Evolutionary conservation across 2,888 invertebrate species (phyloP).

Genomic region (Encarsia formosa): DNA sequence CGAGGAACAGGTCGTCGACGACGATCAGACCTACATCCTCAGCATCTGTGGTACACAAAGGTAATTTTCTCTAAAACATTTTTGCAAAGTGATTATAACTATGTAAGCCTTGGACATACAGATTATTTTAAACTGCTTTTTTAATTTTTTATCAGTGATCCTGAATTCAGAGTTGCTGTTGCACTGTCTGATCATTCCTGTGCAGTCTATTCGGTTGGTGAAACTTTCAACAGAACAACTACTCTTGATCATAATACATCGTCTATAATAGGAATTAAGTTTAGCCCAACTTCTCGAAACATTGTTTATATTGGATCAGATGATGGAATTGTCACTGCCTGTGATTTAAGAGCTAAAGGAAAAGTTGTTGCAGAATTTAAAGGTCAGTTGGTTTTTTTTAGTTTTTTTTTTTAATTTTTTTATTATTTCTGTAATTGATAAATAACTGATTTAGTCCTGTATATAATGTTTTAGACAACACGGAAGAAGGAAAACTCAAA

Average conservation of each 20-base stretch:
- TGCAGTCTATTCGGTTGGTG: constrained; percentile 53
- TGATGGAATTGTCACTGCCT: constrained; percentile 59
- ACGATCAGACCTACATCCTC: constrained; percentile 57
- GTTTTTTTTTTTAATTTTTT: constrained; percentile 1
- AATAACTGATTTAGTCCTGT: no score
- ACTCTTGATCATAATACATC: constrained; percentile 53
- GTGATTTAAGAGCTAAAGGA: constrained; percentile 60
- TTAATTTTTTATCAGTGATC: constrained; percentile 33
- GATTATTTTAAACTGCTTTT: not conserved
- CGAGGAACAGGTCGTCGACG: constrained; percentile 56
- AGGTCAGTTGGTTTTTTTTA: constrained; percentile 39
- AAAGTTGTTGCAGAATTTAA: constrained; percentile 50
- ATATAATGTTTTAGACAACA: no score
- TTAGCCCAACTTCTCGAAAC: constrained; percentile 57
- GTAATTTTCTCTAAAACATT: constrained; percentile 45
- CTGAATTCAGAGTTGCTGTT: constrained; percentile 51
- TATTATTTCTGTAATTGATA: not conserved
- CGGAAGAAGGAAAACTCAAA: constrained; percentile 52
- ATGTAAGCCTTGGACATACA: not conserved
- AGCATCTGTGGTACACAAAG: constrained; percentile 57
- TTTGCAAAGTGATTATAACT: not conserved
- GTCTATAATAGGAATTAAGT: constrained; percentile 58
- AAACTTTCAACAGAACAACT: constrained; percentile 44
- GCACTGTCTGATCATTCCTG: constrained; percentile 54
- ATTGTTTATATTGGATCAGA: constrained; percentile 59